Evolutionary conservation across 2,113 vertebrate species (phyloP).

Genomic region (Thamnophis sirtalis): DNA sequence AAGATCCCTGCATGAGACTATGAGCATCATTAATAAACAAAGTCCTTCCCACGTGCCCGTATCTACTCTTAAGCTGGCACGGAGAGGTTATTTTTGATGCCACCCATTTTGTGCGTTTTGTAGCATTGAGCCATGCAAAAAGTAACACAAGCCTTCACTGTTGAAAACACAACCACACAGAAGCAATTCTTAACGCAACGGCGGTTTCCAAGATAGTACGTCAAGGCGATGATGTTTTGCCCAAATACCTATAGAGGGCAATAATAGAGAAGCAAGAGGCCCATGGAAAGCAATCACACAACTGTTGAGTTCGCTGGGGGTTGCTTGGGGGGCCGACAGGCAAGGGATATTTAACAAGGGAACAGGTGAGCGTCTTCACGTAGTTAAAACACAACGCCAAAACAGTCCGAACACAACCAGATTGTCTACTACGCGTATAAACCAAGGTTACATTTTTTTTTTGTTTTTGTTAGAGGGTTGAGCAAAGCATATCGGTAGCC

Average conservation of each 20-base stretch:
- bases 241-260: neutral
- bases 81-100: neutral
- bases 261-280: too few species aligned
- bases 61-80: neutral
- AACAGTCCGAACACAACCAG: neutral
- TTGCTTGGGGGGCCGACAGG: neutral
- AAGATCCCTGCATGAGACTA: too few species aligned
- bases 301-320: neutral
- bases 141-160: neutral
- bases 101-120: neutral
- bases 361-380: neutral
- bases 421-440: neutral
- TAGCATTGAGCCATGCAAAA: neutral
- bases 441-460: neutral
- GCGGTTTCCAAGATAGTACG: neutral
- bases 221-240: neutral
- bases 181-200: neutral
- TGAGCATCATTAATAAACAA: too few species aligned
- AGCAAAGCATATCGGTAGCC: neutral
- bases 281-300: neutral
- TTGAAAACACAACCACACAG: neutral
- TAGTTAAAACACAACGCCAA: neutral
- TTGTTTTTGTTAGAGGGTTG: neutral
- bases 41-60: neutral
- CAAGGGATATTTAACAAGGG: neutral